Percentiles rank a stretch among this genome's conserved stretches.
Conservation (phyloP, 2,113 vertebrate species). For the Zosterops hypoxanthus region DNA sequence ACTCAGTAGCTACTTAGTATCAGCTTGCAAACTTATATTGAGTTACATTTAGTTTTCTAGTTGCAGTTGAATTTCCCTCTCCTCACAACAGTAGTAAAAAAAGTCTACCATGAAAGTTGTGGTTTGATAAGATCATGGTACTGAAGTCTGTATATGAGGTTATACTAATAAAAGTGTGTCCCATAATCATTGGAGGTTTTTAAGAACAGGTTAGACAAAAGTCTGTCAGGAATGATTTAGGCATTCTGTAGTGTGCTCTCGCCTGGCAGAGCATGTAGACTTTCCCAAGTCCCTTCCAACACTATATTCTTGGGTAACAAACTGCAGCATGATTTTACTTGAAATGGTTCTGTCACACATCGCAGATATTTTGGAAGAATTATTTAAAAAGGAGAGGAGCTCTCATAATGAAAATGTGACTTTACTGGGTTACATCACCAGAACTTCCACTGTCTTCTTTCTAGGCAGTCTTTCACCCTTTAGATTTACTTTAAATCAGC, state of each 20-base stretch:
- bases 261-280: not conserved
- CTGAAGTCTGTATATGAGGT: not conserved
- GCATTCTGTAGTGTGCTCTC: not conserved
- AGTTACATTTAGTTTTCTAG: constrained; percentile 32
- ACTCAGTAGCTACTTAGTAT: not conserved
- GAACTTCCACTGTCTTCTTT: not conserved
- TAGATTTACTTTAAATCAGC: not conserved
- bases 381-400: not conserved
- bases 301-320: not conserved
- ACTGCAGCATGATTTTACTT: not conserved
- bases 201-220: not conserved
- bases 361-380: not conserved
- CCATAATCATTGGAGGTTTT: not conserved
- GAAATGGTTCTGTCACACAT: not conserved
- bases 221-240: not conserved
- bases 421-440: not conserved
- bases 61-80: not conserved
- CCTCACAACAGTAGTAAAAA: not conserved
- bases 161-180: not conserved
- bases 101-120: constrained; percentile 19
- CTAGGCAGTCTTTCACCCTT: not conserved
- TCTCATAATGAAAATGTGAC: not conserved
- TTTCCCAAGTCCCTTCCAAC: not conserved
- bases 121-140: constrained; percentile 36
- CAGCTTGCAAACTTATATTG: not conserved